phyloP scores from a whole-genome alignment of 2,888 invertebrate species.

The Pterostichus niger region DNA sequence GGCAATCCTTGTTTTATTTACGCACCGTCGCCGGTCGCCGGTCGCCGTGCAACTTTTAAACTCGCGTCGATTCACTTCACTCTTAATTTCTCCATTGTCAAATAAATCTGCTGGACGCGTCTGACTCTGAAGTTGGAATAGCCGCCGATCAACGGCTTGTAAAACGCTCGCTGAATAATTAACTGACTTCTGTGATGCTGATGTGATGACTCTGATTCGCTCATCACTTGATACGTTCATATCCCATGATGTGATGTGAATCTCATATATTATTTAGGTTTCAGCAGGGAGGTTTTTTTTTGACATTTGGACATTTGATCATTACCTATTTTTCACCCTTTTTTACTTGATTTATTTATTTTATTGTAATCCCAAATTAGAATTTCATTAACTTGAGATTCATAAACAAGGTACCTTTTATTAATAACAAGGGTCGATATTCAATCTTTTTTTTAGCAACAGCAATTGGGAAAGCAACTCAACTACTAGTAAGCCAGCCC shows the following conservation, averaged over 20 bases:
- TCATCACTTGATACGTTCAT: not conserved
- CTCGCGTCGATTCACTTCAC: slow-evolving; percentile 65
- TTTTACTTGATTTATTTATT: slow-evolving; percentile 12
- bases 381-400: not conserved
- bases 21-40: slow-evolving; percentile 68
- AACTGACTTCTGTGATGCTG: slow-evolving; percentile 23
- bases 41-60: slow-evolving; percentile 69
- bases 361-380: not conserved
- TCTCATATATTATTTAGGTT: slow-evolving; percentile 42
- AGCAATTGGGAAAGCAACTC: no score
- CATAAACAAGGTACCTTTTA: not conserved
- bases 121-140: slow-evolving; percentile 42
- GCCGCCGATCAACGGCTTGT: slow-evolving; percentile 43
- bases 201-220: slow-evolving; percentile 16
- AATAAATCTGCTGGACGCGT: slow-evolving; percentile 62
- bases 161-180: slow-evolving; percentile 50
- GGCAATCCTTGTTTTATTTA: slow-evolving; percentile 70
- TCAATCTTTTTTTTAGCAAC: no score
- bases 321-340: slow-evolving; percentile 42
- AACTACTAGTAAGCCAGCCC: no score
- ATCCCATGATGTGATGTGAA: not conserved
- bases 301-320: not conserved
- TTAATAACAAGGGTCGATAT: no score
- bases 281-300: slow-evolving; percentile 51
- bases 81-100: slow-evolving; percentile 68